Base-by-base conservation (phyloP, 2,888 invertebrate genomes). In the Rambutsinella grinnellia region DNA sequence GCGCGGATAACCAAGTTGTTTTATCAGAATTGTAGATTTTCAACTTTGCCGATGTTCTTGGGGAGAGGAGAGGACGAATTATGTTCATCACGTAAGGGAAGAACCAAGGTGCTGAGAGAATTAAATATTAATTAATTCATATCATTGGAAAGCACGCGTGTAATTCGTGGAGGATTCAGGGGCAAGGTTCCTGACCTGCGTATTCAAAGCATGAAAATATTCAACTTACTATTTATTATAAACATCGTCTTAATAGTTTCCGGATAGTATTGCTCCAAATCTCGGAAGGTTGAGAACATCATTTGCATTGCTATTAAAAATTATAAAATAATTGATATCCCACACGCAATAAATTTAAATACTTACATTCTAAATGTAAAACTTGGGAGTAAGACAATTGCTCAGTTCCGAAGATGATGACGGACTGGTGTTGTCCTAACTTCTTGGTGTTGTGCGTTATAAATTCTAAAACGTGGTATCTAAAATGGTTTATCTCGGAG, bases 181-280 rank as follows among this genome's bases (percentile, higher is more conserved):
- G 36, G 36, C 36, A 36, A 36, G 36, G 36, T 36, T 36, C 36
- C 36, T 36, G 36, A 36, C 36, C 36, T 36, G 36, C 36, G 36
- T 36, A 13, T 36, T 5, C 36, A 36, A 36, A 13, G 36, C 5
- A 13, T 36, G 36, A 13, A 36, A 36, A 36, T 36, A 13, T 36
- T 36, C 5, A 13, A 49, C 68, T 68, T 58, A 78, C 78, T 65
- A 24, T 78, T 78, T 8, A 78, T 28, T 17, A 78, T 66, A 26
- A 56, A 66, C 49, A 78, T 69, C 26, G 62, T 72, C 19, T 78
- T 65, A 19, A 78, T 70, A 6, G 75, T 75, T 75, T 78, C 78
- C 27, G 78, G 78, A 54, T 78, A 78, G 51, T 66, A 66, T n/a
- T 61, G 58, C 36, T 74, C 78, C 56, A 78, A 60, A 24, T 75